Evolutionary conservation across 2,113 vertebrate genomes (phyloP).

Genomic region (Myrmecobius fasciatus): DNA sequence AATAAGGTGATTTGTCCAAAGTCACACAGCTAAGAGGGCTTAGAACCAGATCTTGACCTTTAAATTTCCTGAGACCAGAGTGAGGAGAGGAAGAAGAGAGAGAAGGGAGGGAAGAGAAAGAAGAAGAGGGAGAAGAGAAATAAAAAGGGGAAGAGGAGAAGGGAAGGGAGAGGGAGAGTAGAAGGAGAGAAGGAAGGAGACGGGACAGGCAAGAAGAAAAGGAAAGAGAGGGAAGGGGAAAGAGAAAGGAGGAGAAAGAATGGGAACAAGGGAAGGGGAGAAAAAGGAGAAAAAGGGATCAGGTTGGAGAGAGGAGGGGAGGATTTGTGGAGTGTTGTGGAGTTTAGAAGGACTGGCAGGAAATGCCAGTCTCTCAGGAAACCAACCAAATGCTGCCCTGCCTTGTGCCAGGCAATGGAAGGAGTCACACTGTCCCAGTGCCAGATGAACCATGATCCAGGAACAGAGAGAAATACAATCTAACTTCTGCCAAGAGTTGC

Average conservation of each 20-base stretch:
- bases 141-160: too few species aligned
- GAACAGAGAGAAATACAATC: not conserved
- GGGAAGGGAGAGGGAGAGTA: not conserved
- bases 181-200: not conserved
- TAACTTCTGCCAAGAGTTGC: not conserved
- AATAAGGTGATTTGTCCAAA: not conserved
- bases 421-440: not conserved
- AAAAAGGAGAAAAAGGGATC: not conserved
- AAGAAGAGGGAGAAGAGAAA: too few species aligned
- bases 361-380: not conserved
- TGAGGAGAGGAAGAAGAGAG: not conserved
- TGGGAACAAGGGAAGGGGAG: not conserved
- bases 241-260: too few species aligned
- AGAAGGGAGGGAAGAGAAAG: not conserved
- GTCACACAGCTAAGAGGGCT: not conserved
- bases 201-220: not conserved
- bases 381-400: not conserved
- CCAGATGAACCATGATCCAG: not conserved
- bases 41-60: not conserved
- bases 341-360: not conserved
- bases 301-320: not conserved
- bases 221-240: not conserved
- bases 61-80: not conserved
- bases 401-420: not conserved
- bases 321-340: not conserved